Conservation (phyloP, 1,140 invertebrate genomes). For the Nephila pilipes region DNA sequence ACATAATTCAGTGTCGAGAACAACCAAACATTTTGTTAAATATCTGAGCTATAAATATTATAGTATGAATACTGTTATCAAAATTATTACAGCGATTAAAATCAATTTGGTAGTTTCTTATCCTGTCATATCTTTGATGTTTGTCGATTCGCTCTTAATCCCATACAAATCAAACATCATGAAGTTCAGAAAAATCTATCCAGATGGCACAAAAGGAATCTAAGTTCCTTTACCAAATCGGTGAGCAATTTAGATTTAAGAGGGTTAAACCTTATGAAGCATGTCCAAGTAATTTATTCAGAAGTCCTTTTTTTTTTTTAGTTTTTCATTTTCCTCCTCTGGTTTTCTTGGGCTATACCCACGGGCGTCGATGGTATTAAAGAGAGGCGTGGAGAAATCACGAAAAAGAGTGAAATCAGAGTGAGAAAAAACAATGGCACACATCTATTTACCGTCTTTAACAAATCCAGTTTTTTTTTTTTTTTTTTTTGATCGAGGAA, state of each 20-base stretch:
- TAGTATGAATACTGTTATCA: too few species aligned
- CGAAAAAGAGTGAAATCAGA: not conserved
- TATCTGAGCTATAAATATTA: too few species aligned
- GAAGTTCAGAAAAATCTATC: not conserved
- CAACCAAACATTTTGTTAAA: too few species aligned
- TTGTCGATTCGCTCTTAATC: not conserved
- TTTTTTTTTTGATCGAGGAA: too few species aligned
- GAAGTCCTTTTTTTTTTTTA: not conserved
- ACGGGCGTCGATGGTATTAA: not conserved
- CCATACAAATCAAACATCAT: not conserved
- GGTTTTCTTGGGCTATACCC: not conserved
- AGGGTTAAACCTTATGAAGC: not conserved
- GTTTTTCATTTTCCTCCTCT: not conserved
- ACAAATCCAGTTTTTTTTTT: conserved; percentile 12
- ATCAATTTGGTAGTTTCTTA: too few species aligned
- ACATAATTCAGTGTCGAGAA: too few species aligned
- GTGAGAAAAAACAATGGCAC: conserved; percentile 50
- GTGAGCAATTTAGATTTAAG: not conserved
- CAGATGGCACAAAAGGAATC: not conserved
- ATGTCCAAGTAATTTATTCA: not conserved
- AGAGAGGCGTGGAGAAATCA: conserved; percentile 21
- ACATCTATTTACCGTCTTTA: not conserved
- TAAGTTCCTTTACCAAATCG: not conserved
- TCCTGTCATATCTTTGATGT: too few species aligned
- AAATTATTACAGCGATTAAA: too few species aligned